Percentiles rank a stretch among this genome's conserved stretches.
These are phyloP conservation scores for Camponotus fellah DNA, from an alignment of 2,888 invertebrate genomes.

Conservation along the genomic window DNA sequence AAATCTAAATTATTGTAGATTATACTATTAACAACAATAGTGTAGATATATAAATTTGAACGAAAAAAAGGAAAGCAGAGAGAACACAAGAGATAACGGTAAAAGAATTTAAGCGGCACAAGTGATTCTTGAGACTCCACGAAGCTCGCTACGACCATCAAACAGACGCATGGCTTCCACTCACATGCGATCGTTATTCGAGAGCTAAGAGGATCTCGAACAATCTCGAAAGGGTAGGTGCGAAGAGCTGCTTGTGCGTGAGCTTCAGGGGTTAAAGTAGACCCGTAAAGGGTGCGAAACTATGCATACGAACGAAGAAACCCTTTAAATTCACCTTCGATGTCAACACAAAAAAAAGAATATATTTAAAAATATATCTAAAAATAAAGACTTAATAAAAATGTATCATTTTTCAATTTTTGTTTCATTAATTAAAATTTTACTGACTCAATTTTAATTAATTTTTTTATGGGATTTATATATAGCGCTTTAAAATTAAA, in stretches of 20 bases:
- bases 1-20: not conserved
- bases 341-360: not conserved
- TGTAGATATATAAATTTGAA: constrained; percentile 1
- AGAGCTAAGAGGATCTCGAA: constrained; percentile 61
- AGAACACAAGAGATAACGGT: not conserved
- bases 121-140: constrained; percentile 46
- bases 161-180: constrained; percentile 44
- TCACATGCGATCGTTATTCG: constrained; percentile 45
- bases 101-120: constrained; percentile 30
- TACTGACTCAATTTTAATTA: constrained; percentile 8
- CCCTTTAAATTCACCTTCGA: constrained; percentile 20
- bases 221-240: constrained; percentile 53
- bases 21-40: not conserved
- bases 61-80: not conserved
- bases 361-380: not conserved
- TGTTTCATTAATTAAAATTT: not conserved
- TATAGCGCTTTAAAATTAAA: not conserved
- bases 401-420: not conserved
- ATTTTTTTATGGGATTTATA: not conserved
- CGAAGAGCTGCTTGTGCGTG: constrained; percentile 53
- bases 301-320: constrained; percentile 22
- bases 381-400: not conserved
- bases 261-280: constrained; percentile 37
- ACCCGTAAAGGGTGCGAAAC: constrained; percentile 40
- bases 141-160: constrained; percentile 45